Percentiles rank a stretch among this genome's conserved stretches.
Evolutionary conservation across 2,888 invertebrate genomes (phyloP).

Genomic region (Archips crataeganus): DNA sequence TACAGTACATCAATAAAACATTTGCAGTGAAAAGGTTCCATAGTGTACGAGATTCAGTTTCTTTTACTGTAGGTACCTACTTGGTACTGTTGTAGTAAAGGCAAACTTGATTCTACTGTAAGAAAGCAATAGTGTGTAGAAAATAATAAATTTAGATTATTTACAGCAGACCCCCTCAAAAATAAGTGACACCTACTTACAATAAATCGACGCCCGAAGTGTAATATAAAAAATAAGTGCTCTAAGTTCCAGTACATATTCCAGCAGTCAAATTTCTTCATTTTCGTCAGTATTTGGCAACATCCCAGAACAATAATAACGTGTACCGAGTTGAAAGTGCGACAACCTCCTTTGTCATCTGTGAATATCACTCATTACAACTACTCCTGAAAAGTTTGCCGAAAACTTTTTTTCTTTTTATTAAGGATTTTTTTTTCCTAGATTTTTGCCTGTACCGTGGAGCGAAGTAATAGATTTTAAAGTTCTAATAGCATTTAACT

Average conservation of each 20-base stretch:
- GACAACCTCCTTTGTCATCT: slow-evolving; percentile 38
- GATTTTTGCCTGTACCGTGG: no score
- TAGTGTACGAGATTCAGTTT: no score
- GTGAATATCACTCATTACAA: slow-evolving; percentile 35
- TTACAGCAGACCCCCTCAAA: background rate
- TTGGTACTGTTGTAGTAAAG: background rate
- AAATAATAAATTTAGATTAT: background rate
- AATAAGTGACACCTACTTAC: background rate
- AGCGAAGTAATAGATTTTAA: no score
- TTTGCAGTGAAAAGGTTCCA: no score
- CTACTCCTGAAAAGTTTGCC: slow-evolving; percentile 5
- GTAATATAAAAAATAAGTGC: background rate
- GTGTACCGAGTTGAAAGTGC: slow-evolving; percentile 38
- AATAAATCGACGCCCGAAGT: background rate
- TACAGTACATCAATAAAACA: no score
- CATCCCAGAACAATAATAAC: slow-evolving; percentile 22
- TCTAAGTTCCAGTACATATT: slow-evolving; percentile 7
- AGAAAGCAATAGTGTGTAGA: background rate
- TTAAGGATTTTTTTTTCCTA: background rate
- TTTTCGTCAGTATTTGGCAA: slow-evolving; percentile 24
- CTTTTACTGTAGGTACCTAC: no score
- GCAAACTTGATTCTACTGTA: background rate
- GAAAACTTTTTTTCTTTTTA: background rate
- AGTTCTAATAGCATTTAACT: no score
- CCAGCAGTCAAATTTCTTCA: slow-evolving; percentile 29